Percentiles rank a stretch among this genome's conserved stretches.
These are phyloP conservation scores for Drosophila albomicans DNA, from an alignment of 1,140 invertebrate genomes.

Conservation along the genomic window DNA sequence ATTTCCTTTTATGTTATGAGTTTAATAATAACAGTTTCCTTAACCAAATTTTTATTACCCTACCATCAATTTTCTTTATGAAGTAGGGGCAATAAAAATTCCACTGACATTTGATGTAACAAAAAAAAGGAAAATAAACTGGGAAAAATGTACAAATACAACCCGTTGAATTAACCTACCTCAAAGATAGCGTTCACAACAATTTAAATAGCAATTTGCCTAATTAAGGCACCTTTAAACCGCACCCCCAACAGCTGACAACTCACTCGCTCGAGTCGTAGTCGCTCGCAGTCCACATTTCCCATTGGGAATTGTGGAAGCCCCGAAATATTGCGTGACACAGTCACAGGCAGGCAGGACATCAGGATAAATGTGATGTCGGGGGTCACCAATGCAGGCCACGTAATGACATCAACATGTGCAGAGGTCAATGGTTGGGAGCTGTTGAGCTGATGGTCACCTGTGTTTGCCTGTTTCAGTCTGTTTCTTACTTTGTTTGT, in stretches of 20 bases:
- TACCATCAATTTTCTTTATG: not conserved
- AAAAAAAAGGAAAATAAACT: slow-evolving; percentile 46
- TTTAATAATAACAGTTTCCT: not conserved
- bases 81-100: slow-evolving; percentile 25
- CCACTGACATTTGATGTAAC: slow-evolving; percentile 23
- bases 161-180: slow-evolving; percentile 51
- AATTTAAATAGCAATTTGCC: slow-evolving; percentile 81
- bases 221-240: slow-evolving; percentile 72
- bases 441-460: slow-evolving; percentile 13
- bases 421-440: slow-evolving; percentile 67
- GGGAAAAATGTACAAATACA: slow-evolving; percentile 34
- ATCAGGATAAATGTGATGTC: not conserved
- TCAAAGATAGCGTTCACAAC: slow-evolving; percentile 51
- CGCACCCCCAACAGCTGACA: slow-evolving; percentile 62
- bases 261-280: slow-evolving; percentile 51
- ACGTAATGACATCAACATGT: slow-evolving; percentile 77
- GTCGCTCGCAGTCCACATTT: slow-evolving; percentile 21
- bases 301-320: slow-evolving; percentile 37
- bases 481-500: slow-evolving; percentile 3
- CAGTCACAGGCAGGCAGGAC: slow-evolving; percentile 8
- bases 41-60: not conserved
- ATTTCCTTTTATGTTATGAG: not conserved
- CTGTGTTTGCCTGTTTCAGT: slow-evolving; percentile 11
- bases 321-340: slow-evolving; percentile 77
- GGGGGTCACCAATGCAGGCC: slow-evolving; percentile 40